Percentiles rank a stretch among this genome's conserved stretches.
Evolutionary conservation across 2,113 vertebrate species (phyloP).

Genomic region (Psammodynastes pulverulentus): DNA sequence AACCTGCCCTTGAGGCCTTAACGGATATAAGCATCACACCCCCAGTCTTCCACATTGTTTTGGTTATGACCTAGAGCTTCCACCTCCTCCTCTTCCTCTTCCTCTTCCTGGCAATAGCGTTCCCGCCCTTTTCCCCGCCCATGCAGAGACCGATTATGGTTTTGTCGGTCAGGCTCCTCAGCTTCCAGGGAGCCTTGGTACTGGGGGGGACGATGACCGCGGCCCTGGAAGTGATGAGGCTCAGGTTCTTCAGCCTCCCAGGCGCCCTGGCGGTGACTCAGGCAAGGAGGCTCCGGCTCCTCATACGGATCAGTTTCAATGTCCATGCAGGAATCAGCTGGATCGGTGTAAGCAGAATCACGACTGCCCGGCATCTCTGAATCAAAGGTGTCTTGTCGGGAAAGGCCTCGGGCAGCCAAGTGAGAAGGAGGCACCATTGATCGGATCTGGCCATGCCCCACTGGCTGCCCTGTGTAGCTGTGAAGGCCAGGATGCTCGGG

Average conservation of each 20-base stretch:
- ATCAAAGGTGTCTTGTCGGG: constrained; percentile 92
- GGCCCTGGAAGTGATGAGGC: constrained; percentile 52
- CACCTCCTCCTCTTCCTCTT: background rate
- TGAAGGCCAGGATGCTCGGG: constrained; percentile 77
- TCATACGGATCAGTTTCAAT: constrained; percentile 92
- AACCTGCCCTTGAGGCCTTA: constrained; percentile 54
- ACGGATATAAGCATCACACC: constrained; percentile 86
- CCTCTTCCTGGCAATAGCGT: constrained; percentile 75
- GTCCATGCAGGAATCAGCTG: constrained; percentile 88
- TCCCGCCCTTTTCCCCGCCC: constrained; percentile 83
- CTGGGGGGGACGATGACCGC: constrained; percentile 59
- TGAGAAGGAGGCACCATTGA: constrained; percentile 62
- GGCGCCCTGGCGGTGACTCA: constrained; percentile 71
- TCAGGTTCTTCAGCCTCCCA: constrained; percentile 85
- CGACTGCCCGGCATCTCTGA: constrained; percentile 87
- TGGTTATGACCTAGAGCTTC: constrained; percentile 71
- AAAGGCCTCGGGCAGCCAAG: constrained; percentile 76
- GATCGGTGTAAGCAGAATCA: constrained; percentile 91
- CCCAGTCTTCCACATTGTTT: constrained; percentile 87
- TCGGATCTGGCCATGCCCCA: constrained; percentile 73
- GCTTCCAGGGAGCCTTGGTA: constrained; percentile 82
- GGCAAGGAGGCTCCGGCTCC: constrained; percentile 67
- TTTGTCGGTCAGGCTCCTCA: constrained; percentile 77
- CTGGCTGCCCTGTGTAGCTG: constrained; percentile 77
- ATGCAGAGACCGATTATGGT: constrained; percentile 76